Evolutionary conservation across 2,888 invertebrate genomes (phyloP).

Genomic region (Ennomos quercinarius): DNA sequence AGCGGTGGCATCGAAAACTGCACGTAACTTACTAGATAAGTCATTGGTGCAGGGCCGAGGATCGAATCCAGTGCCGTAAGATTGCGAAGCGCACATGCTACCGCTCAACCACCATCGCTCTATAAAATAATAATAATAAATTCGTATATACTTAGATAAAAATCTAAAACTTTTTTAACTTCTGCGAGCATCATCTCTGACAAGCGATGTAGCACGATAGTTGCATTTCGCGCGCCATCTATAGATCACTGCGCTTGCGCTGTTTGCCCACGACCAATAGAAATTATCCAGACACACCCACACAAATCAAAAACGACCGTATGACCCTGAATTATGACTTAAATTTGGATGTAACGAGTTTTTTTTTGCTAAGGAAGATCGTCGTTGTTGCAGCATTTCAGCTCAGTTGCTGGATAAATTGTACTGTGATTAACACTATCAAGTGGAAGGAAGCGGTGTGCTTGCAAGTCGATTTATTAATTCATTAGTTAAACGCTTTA

Average conservation of each 20-base stretch:
- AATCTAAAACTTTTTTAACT: not conserved
- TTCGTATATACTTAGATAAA: too few species aligned
- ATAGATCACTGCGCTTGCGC: slow-evolving; percentile 76
- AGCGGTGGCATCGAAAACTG: too few species aligned
- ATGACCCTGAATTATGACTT: slow-evolving; percentile 30
- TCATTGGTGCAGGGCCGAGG: too few species aligned
- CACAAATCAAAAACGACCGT: slow-evolving; percentile 43
- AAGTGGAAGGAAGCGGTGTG: slow-evolving; percentile 56
- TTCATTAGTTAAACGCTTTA: slow-evolving; percentile 71
- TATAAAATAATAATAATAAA: too few species aligned
- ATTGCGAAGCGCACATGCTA: too few species aligned
- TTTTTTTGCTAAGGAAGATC: slow-evolving; percentile 15
- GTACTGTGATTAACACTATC: slow-evolving; percentile 75
- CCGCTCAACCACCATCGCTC: too few species aligned
- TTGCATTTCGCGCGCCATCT: slow-evolving; percentile 59
- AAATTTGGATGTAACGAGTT: slow-evolving; percentile 29
- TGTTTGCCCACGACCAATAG: slow-evolving; percentile 69
- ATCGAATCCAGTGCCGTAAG: too few species aligned
- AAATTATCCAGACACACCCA: slow-evolving; percentile 56
- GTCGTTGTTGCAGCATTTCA: slow-evolving; percentile 60
- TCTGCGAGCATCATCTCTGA: slow-evolving; percentile 57
- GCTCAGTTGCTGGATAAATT: slow-evolving; percentile 67
- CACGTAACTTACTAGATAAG: too few species aligned
- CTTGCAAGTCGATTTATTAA: slow-evolving; percentile 74
- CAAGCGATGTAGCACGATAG: slow-evolving; percentile 35